phyloP scores from a whole-genome alignment of 2,113 vertebrate species.

The Neogobius melanostomus region DNA sequence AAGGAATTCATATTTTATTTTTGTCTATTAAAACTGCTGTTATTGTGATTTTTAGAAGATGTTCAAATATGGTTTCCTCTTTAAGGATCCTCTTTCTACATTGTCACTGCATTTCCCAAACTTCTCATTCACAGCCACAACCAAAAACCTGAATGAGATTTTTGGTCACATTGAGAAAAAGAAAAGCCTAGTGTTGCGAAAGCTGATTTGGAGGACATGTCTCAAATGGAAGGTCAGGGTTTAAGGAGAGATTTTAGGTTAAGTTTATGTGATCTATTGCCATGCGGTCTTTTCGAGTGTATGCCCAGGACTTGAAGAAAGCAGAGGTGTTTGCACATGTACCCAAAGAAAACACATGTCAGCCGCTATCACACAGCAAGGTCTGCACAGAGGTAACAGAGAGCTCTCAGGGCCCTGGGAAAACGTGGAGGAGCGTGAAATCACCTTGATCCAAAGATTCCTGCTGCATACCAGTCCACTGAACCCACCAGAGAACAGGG shows the following conservation, averaged over 20 bases:
- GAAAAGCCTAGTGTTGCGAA: slow-evolving; percentile 56
- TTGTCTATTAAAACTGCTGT: no score
- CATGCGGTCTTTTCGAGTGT: slow-evolving; percentile 37
- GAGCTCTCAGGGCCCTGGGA: slow-evolving; percentile 78
- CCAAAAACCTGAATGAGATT: slow-evolving; percentile 69
- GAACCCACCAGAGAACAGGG: slow-evolving; percentile 76
- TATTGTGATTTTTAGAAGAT: no score
- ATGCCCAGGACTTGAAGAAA: slow-evolving; percentile 62
- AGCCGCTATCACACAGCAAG: slow-evolving; percentile 68
- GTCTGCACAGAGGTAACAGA: slow-evolving; percentile 77
- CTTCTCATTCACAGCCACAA: slow-evolving; percentile 34
- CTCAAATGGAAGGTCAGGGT: slow-evolving; percentile 69
- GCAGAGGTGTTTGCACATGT: slow-evolving; percentile 71
- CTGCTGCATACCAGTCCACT: slow-evolving; percentile 79
- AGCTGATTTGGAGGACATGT: slow-evolving; percentile 64
- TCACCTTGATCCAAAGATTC: slow-evolving; percentile 85
- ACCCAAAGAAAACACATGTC: slow-evolving; percentile 78
- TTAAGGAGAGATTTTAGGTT: background rate
- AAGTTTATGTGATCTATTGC: slow-evolving; percentile 35
- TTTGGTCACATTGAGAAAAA: slow-evolving; percentile 68
- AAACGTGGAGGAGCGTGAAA: slow-evolving; percentile 83
- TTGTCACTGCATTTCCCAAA: slow-evolving; percentile 30
- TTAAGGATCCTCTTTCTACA: background rate
- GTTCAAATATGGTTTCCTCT: background rate
- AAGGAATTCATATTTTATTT: no score